Conservation (phyloP, 2,113 vertebrate genomes). For the Urocolius indicus region DNA sequence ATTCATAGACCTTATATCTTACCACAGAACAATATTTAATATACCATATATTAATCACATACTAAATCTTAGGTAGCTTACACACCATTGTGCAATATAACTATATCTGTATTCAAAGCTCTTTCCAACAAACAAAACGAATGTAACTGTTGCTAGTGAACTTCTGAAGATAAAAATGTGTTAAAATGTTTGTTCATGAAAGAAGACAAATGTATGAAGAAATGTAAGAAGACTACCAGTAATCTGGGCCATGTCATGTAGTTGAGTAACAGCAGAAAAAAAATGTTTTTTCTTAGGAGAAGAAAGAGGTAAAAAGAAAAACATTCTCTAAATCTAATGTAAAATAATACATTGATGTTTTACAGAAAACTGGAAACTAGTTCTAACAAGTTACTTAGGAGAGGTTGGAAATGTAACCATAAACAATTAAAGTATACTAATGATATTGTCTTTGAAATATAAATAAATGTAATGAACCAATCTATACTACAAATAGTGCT, state of each 20-base stretch:
- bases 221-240: neutral
- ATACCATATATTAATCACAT: neutral
- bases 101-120: neutral
- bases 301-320: constrained; percentile 1
- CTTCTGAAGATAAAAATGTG: neutral
- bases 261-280: neutral
- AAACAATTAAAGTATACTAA: neutral
- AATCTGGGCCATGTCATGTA: neutral
- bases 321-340: neutral
- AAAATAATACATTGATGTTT: constrained; percentile 11
- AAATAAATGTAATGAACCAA: neutral
- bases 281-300: neutral
- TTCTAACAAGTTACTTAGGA: neutral
- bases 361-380: neutral
- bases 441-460: neutral
- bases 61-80: constrained; percentile 1
- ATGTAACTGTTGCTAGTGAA: neutral
- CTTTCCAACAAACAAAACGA: neutral
- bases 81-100: neutral
- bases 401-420: neutral
- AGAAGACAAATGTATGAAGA: neutral
- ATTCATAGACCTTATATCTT: constrained; percentile 1
- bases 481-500: neutral
- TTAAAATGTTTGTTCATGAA: constrained; percentile 14
- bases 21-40: constrained; percentile 2